These are phyloP conservation scores for Melopsittacus undulatus DNA, from an alignment of 2,797 vertebrate species.

Conservation along the genomic window DNA sequence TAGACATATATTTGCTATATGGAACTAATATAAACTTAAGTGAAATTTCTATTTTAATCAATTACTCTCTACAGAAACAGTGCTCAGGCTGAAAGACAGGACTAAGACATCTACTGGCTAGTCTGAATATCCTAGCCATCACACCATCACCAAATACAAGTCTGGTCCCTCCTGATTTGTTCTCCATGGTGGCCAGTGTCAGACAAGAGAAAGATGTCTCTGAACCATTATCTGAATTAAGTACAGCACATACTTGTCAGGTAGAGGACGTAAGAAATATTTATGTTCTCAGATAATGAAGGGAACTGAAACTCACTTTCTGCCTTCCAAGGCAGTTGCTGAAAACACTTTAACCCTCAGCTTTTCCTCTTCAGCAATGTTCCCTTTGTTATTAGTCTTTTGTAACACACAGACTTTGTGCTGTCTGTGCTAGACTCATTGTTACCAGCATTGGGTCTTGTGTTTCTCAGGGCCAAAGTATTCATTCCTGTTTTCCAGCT, in stretches of 20 bases:
- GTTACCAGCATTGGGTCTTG: neutral
- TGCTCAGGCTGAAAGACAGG: neutral
- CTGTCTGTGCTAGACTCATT: neutral
- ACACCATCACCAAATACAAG: neutral
- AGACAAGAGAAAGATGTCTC: neutral
- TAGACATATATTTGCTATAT: neutral
- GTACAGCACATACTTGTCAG: neutral
- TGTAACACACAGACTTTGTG: neutral
- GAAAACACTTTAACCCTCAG: neutral
- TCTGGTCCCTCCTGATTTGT: neutral
- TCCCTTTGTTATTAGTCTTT: neutral
- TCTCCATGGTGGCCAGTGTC: neutral
- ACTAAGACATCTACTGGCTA: neutral
- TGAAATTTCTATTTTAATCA: neutral
- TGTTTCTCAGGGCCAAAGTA: neutral
- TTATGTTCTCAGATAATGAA: neutral
- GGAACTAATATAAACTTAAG: neutral
- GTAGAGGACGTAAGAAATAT: neutral
- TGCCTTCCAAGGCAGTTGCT: neutral
- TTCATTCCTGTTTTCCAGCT: neutral
- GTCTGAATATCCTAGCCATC: neutral
- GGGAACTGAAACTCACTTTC: neutral
- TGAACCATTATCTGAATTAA: neutral
- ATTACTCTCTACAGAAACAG: neutral
- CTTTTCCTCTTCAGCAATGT: neutral